Conservation (phyloP, 2,797 vertebrate genomes). For the Hirundo rustica region DNA sequence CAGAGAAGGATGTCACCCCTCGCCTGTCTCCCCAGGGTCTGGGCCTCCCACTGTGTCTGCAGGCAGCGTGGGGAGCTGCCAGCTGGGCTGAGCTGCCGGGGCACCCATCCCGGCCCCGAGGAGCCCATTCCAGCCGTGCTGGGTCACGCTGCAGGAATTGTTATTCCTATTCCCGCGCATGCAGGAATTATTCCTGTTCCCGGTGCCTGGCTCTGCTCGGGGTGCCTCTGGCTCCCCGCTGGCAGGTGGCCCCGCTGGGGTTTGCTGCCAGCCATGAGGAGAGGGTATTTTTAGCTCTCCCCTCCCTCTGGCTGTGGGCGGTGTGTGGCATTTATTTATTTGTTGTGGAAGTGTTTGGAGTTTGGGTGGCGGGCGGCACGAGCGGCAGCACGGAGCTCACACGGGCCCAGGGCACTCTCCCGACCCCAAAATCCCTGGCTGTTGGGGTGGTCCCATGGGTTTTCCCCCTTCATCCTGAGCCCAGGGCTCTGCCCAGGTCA, state of each 20-base stretch:
- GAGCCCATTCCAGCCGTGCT: not conserved
- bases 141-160: not conserved
- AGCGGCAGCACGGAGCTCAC: not conserved
- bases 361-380: not conserved
- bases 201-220: not conserved
- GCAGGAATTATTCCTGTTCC: not conserved
- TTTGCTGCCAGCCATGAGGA: conserved; percentile 6
- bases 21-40: not conserved
- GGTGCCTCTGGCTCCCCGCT: not conserved
- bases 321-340: conserved; percentile 30
- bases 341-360: not conserved
- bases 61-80: not conserved
- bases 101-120: not conserved
- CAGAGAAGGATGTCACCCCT: not conserved
- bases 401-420: not conserved
- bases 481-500: not conserved
- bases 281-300: conserved; percentile 49
- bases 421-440: not conserved
- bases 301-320: conserved; percentile 22
- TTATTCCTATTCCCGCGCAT: too few relatives aligned
- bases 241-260: conserved; percentile 6
- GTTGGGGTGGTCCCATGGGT: not conserved
- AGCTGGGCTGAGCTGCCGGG: not conserved
- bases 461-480: rapidly evolving
- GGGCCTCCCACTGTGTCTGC: not conserved